Conservation (phyloP, 1,140 invertebrate species). For the Pentalonia nigronervosa region DNA sequence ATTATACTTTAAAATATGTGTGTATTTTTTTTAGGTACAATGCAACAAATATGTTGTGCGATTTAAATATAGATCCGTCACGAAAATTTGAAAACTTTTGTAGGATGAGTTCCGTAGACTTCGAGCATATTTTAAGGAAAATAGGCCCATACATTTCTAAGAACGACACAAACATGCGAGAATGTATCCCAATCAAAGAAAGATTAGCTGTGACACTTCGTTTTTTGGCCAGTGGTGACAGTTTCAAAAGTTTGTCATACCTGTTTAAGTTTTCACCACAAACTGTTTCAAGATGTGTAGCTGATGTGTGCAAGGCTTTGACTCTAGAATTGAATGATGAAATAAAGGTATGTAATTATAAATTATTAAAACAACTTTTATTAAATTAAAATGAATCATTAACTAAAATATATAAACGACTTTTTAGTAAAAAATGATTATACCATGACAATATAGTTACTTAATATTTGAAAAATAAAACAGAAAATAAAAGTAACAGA, state of each 20-base stretch:
- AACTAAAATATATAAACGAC: too few relatives aligned
- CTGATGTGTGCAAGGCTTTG: background rate
- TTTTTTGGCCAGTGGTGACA: constrained; percentile 14
- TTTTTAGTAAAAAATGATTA: background rate
- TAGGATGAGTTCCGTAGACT: constrained; percentile 51
- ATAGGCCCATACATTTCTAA: background rate
- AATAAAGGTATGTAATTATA: background rate
- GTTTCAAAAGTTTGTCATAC: constrained; percentile 13
- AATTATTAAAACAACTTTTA: background rate
- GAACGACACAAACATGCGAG: background rate
- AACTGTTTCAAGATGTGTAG: background rate
- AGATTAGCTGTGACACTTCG: background rate
- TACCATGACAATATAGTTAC: too few relatives aligned
- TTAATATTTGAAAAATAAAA: background rate
- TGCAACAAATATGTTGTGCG: background rate
- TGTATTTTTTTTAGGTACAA: background rate
- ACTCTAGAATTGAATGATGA: background rate
- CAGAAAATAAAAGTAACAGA: too few relatives aligned
- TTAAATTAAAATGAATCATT: too few relatives aligned
- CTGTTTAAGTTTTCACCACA: background rate
- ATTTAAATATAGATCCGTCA: background rate
- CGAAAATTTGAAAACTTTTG: constrained; percentile 58
- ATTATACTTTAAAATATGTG: background rate
- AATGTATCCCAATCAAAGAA: background rate
- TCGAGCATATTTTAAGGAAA: constrained; percentile 1